phyloP scores from a whole-genome alignment of 2,888 invertebrate species.

The Mycalesis mineus region DNA sequence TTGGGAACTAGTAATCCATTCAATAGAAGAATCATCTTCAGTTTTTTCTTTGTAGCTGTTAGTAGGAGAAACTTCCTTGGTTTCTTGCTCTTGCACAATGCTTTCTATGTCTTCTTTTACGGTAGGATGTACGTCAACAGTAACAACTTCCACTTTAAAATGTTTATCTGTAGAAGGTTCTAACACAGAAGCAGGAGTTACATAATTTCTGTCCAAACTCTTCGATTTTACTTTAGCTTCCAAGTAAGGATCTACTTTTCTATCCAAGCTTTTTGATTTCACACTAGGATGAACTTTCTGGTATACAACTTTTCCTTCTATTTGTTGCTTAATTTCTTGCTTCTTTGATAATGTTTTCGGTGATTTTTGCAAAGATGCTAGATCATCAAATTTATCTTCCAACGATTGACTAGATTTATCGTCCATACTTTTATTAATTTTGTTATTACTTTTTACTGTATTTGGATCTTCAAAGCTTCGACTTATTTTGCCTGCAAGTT shows the following conservation, averaged over 20 bases:
- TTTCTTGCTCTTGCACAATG: conserved; percentile 37
- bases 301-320: conserved; percentile 81
- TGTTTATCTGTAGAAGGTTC: conserved; percentile 60
- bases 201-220: conserved; percentile 82
- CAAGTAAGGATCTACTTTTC: conserved; percentile 79
- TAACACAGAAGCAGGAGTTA: conserved; percentile 56
- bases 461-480: conserved; percentile 81
- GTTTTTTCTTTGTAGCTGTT: conserved; percentile 66
- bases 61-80: conserved; percentile 55
- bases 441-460: conserved; percentile 72
- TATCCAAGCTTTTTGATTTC: conserved; percentile 83
- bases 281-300: conserved; percentile 74
- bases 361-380: conserved; percentile 76
- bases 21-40: conserved; percentile 70
- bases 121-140: conserved; percentile 69
- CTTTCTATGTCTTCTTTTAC: conserved; percentile 46
- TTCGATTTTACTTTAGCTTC: conserved; percentile 80
- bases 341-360: conserved; percentile 79
- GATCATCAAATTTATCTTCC: conserved; percentile 80
- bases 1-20: conserved; percentile 69
- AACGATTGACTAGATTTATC: conserved; percentile 79
- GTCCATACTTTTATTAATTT: conserved; percentile 81
- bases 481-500: conserved; percentile 76
- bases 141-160: conserved; percentile 70
- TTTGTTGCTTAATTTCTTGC: conserved; percentile 80